Percentiles rank a stretch among this genome's conserved stretches.
Evolutionary conservation across 2,888 invertebrate genomes (phyloP).

Genomic region (Fragum fragum): DNA sequence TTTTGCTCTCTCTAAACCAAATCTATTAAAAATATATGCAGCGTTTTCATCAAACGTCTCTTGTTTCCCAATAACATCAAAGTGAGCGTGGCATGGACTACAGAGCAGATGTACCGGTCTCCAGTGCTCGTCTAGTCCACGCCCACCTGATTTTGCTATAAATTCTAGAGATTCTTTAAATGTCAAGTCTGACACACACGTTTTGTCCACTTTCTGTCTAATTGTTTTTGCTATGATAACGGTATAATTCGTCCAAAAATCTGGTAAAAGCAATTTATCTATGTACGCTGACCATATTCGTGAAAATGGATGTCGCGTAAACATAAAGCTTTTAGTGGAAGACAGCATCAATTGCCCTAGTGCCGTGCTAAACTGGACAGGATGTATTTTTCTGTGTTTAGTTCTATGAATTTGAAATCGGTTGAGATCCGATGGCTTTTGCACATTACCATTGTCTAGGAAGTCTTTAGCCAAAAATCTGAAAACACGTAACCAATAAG

Average conservation of each 20-base stretch:
- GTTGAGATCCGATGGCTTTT: conserved; percentile 59
- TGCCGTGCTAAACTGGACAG: not conserved
- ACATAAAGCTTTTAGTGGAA: conserved; percentile 60
- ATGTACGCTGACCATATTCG: conserved; percentile 70
- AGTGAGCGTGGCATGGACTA: conserved; percentile 62
- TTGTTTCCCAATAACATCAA: conserved; percentile 63
- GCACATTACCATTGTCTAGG: not conserved
- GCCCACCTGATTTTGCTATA: conserved; percentile 9
- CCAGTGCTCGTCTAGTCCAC: conserved; percentile 62
- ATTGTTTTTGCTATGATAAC: conserved; percentile 32
- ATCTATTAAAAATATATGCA: conserved; percentile 45
- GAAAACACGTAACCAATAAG: conserved; percentile 54
- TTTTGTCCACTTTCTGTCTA: conserved; percentile 10
- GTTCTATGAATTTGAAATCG: conserved; percentile 52
- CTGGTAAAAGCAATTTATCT: conserved; percentile 69
- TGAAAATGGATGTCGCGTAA: conserved; percentile 64
- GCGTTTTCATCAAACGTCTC: conserved; percentile 62
- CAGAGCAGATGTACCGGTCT: conserved; percentile 56
- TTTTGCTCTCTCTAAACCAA: conserved; percentile 36
- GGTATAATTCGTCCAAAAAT: conserved; percentile 63
- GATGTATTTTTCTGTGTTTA: conserved; percentile 18
- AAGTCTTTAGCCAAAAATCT: conserved; percentile 50
- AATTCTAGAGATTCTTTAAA: conserved; percentile 66
- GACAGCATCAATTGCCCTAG: conserved; percentile 28
- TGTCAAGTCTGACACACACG: conserved; percentile 59